Evolutionary conservation across 2,888 invertebrate species (phyloP).

Genomic region (Emmelina monodactyla): DNA sequence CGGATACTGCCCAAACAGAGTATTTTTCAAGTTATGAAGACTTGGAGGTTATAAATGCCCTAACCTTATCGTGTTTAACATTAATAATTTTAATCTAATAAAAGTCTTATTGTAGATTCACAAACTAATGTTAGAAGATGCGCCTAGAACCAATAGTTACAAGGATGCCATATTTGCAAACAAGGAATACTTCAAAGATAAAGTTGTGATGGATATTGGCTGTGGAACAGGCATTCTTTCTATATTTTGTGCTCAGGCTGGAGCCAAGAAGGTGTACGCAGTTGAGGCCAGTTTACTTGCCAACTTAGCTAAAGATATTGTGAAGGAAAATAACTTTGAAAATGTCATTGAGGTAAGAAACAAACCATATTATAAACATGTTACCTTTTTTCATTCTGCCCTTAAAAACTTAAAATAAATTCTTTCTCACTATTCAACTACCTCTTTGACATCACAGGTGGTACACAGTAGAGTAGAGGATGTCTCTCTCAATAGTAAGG

Average conservation of each 20-base stretch:
- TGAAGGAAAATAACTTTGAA: slow-evolving; percentile 74
- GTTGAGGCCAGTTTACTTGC: slow-evolving; percentile 82
- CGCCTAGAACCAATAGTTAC: slow-evolving; percentile 79
- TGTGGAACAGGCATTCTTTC: slow-evolving; percentile 90
- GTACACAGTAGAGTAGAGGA: slow-evolving; percentile 82
- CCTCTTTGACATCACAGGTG: no score
- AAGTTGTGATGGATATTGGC: slow-evolving; percentile 85
- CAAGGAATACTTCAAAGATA: slow-evolving; percentile 72
- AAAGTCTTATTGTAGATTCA: slow-evolving; percentile 69
- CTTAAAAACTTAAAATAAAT: no score
- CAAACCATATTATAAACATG: no score
- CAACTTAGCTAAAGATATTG: slow-evolving; percentile 69
- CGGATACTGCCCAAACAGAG: slow-evolving; percentile 28
- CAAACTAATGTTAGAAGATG: slow-evolving; percentile 81
- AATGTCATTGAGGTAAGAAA: slow-evolving; percentile 69
- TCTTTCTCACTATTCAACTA: no score
- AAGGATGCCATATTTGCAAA: slow-evolving; percentile 78
- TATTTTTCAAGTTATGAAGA: slow-evolving; percentile 80
- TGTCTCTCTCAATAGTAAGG: slow-evolving; percentile 70
- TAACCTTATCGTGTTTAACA: no score
- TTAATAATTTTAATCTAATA: neutral
- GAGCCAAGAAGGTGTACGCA: slow-evolving; percentile 87
- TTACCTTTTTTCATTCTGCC: no score
- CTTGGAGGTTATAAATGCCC: slow-evolving; percentile 79
- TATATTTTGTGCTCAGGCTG: slow-evolving; percentile 87